Conservation (phyloP, 2,113 vertebrate genomes). For the Halcyon malimbica region DNA sequence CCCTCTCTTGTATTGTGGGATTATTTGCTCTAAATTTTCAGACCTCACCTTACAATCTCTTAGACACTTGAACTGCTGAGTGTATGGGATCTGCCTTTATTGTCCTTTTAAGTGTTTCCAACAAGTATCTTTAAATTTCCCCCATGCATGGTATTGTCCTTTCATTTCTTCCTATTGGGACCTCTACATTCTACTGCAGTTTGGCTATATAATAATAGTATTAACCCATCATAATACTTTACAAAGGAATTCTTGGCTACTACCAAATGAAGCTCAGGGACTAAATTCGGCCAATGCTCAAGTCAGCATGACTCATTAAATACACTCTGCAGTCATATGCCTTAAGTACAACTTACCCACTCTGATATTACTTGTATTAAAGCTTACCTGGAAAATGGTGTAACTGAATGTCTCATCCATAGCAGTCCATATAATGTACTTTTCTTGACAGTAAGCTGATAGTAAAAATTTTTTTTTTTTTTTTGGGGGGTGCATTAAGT, state of each 20-base stretch:
- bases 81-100: neutral
- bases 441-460: neutral
- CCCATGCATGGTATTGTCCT: neutral
- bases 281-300: neutral
- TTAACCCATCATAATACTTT: neutral
- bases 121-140: neutral
- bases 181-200: neutral
- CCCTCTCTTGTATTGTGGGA: neutral
- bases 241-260: neutral
- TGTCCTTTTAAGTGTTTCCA: neutral
- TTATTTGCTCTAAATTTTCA: constrained; percentile 19
- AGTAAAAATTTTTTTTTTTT: neutral
- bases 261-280: neutral
- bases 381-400: neutral
- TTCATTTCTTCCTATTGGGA: neutral
- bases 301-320: neutral
- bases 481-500: neutral
- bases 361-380: neutral
- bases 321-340: neutral
- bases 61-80: neutral
- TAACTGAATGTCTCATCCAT: neutral
- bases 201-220: neutral
- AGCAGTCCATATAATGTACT: neutral
- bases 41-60: neutral
- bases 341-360: neutral